Percentiles rank a stretch among this genome's conserved stretches.
phyloP scores from a whole-genome alignment of 2,113 vertebrate genomes.

The Cepphus grylle region DNA sequence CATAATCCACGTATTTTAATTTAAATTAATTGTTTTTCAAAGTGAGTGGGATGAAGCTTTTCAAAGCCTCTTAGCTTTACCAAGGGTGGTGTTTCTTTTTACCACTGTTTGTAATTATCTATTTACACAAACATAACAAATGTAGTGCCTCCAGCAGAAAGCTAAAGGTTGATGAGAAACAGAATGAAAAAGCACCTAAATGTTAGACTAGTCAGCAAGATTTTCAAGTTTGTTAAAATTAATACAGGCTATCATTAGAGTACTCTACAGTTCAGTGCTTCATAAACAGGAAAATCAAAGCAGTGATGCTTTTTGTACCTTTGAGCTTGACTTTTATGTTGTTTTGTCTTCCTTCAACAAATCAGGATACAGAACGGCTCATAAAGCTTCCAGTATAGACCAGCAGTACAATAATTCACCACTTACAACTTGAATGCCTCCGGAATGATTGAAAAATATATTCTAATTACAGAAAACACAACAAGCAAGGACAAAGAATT shows the following conservation, averaged over 20 bases:
- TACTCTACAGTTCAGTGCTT: constrained; percentile 28
- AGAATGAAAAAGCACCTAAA: constrained; percentile 8
- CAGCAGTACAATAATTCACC: neutral
- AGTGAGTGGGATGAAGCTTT: neutral
- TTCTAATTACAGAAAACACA: neutral
- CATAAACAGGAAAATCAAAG: constrained; percentile 14
- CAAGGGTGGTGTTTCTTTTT: neutral
- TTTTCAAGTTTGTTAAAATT: constrained; percentile 43
- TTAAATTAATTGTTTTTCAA: neutral
- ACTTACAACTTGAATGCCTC: neutral
- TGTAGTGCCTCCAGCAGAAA: neutral
- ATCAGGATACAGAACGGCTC: neutral
- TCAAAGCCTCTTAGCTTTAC: neutral
- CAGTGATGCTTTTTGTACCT: neutral
- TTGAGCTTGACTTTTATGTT: neutral
- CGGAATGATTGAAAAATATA: neutral
- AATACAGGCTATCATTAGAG: constrained; percentile 29
- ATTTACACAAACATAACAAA: constrained; percentile 1
- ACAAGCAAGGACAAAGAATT: neutral
- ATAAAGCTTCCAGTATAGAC: neutral
- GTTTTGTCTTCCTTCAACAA: neutral
- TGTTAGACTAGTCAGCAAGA: constrained; percentile 27
- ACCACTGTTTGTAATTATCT: constrained; percentile 2
- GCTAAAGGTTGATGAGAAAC: constrained; percentile 31
- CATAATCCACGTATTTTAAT: neutral